Percentiles rank a stretch among this genome's conserved stretches.
Conservation (phyloP, 1,140 invertebrate species). For the Maconellicoccus hirsutus region DNA sequence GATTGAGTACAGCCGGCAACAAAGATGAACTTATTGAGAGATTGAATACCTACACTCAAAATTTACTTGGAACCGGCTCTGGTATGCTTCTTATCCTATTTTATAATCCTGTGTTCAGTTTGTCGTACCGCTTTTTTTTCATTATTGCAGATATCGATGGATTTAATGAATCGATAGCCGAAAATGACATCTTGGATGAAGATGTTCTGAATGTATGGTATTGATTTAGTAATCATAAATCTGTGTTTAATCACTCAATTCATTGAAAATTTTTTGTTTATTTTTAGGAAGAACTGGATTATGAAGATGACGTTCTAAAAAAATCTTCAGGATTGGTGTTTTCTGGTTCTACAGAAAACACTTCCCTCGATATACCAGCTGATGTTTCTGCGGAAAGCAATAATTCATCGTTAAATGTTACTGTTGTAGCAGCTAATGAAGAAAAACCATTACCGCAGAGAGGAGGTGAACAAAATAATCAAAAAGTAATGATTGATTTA, state of each 20-base stretch:
- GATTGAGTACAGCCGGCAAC: constrained; percentile 57
- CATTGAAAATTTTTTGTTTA: no score
- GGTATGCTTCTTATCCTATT: background rate
- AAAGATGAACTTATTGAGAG: constrained; percentile 57
- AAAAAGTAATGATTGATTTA: background rate
- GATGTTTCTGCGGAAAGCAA: constrained; percentile 12
- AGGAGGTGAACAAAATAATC: background rate
- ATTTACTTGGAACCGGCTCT: background rate
- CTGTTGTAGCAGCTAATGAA: background rate
- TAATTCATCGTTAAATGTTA: constrained; percentile 2
- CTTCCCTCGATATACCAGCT: constrained; percentile 1
- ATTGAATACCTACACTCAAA: constrained; percentile 17
- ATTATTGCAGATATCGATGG: background rate
- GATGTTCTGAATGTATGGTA: background rate
- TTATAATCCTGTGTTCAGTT: background rate
- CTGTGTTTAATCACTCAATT: background rate
- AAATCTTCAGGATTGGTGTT: constrained; percentile 7
- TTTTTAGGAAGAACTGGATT: constrained; percentile 16
- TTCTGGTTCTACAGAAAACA: background rate
- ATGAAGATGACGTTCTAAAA: constrained; percentile 2
- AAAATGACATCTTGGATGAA: constrained; percentile 11
- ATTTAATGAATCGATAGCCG: constrained; percentile 10
- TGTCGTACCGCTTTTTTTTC: background rate
- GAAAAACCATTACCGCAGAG: constrained; percentile 4
- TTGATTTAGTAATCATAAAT: no score